Base-by-base conservation (phyloP, 2,113 vertebrate genomes). In the Trichechus manatus region DNA sequence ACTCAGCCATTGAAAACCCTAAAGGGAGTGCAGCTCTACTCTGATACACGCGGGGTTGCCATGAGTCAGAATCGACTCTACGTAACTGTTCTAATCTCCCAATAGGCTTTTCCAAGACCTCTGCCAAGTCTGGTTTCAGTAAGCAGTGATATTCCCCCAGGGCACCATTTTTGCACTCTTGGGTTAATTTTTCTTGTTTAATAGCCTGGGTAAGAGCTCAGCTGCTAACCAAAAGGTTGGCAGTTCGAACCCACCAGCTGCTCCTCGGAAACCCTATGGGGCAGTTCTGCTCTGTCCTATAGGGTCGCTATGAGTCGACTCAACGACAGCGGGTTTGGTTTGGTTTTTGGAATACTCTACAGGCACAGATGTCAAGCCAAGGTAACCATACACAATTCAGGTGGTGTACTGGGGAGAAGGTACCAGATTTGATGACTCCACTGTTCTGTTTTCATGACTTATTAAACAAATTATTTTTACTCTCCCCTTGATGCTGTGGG, bases 381-480 rank as follows among this genome's bases (percentile, higher is more conserved):
- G 75, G 61, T n/a, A n/a, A 90, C 9, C 5, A 4, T 3, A 17
- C 4, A 11, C 44, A 19, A 5, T 39, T 84, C 4, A 42, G 33
- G 11, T 27, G 33, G 8, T 36, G 1, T 36, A 17, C 19, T 3
- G 19, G 82, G 70, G 68, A 31, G 20, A n/a, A 0, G 0, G 39
- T 9, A 22, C 29, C n/a, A 33, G 23, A 9, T 10, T 74, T 42
- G 29, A 9, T 33, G 3, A 42, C 33, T 22, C 6, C 53, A 33
- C 1, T 29, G 9, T 74, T 87, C 53, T 50, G 6, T 88, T 89
- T 64, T 9, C 5, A 47, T 8, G 4, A 39, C 53, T 72, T 64
- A 15, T 83, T 85, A 85, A 89, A 74, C 29, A 5, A 27, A 27
- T 88, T 47, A 70, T 89, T 91, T 94, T 36, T 20, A 72, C 53